Base-by-base conservation (phyloP, 2,888 invertebrate genomes). In the Brenthis hecate region DNA sequence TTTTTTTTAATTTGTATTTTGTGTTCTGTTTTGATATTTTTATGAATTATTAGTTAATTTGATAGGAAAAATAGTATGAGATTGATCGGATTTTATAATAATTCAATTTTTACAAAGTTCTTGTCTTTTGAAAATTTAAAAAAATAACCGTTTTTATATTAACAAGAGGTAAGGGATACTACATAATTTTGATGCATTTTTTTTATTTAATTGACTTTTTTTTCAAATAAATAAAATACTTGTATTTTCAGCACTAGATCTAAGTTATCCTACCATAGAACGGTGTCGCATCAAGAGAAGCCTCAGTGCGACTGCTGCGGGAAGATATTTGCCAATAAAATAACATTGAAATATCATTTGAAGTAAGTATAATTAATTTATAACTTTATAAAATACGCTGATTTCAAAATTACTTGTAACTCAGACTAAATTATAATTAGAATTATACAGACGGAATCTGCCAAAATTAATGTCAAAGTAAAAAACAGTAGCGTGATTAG, bases 301-400 rank as follows among this genome's bases (percentile, higher is more conserved):
- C 88, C 92, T 0, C 91, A 91, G 65, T 92, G 92, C 66, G 92
- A 92, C 43, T 92, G 92, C 16, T 92, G 92, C 8, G 92, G 92
- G 0, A 91, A 91, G 58, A 89, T 92, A 0, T 92, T 92, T 63
- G 92, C 92, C 0, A 92, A 89, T 71, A 91, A 92, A 65, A 84
- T 89, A 83, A 92, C 92, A 0, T 78, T 92, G 0, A 88, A 89
- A 19, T 88, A 90, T 56, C 92, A 92, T 76, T 81, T 79, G 62
- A 89, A 87, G 92, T 92, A 32, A 87, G 91, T 85, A 61, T 47
- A 36, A 36, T 36, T 36, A 8, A 36, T 23, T 23, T 23, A 3
- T 23, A 23, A 23, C 2, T 23, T 23, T 23, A 19, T 19, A 19
- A 19, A 19, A 19, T 19, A 19, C 19, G 19, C 19, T 19, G 19